Percentiles rank a stretch among this genome's conserved stretches.
Conservation (phyloP, 2,797 vertebrate genomes). For the Lepus townsendii region DNA sequence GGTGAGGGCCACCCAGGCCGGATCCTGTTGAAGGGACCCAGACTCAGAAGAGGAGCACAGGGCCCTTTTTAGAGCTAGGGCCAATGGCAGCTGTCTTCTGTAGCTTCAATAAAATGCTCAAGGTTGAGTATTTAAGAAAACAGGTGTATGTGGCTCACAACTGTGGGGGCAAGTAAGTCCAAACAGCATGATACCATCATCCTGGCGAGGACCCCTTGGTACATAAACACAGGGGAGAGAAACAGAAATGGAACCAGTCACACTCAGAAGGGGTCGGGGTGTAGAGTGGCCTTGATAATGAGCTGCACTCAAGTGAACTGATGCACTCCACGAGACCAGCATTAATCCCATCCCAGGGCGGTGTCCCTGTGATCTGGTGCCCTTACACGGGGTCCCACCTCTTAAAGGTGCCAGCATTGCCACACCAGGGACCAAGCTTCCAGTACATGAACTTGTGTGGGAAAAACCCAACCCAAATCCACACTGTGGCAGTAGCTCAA, state of each 20-base stretch:
- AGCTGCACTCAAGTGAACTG: too few species aligned
- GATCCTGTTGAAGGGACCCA: not conserved
- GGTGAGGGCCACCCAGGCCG: fast-evolving
- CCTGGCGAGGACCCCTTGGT: not conserved
- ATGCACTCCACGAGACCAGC: not conserved
- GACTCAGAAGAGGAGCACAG: not conserved
- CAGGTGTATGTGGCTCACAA: not conserved
- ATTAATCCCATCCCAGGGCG: too few species aligned
- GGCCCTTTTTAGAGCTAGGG: not conserved
- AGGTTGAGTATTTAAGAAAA: not conserved
- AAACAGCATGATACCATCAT: too few species aligned
- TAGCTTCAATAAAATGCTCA: not conserved
- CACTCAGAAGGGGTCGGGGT: not conserved
- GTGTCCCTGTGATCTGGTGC: not conserved
- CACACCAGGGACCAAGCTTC: not conserved
- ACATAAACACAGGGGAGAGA: not conserved
- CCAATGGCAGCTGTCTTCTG: not conserved
- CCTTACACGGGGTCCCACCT: not conserved
- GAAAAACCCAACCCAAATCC: too few species aligned
- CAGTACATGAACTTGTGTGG: too few species aligned
- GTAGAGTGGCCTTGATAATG: not conserved
- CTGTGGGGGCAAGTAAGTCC: not conserved
- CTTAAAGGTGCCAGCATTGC: not conserved
- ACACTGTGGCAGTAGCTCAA: not conserved
- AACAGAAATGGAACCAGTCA: not conserved